Base-by-base conservation (phyloP, 2,113 vertebrate species). In the Symphodus melops region DNA sequence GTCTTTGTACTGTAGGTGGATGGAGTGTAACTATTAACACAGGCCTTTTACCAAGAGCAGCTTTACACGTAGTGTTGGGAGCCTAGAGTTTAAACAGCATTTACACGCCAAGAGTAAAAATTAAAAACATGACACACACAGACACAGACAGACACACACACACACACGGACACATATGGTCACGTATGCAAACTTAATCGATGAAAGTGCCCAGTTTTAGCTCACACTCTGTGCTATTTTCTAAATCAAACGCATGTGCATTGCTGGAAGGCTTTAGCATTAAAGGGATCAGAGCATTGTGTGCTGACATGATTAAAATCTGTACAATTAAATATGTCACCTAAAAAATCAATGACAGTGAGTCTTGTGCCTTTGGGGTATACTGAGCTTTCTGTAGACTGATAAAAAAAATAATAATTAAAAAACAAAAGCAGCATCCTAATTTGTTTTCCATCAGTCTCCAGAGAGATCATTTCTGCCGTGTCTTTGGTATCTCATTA, bases 221-320 rank as follows among this genome's bases (percentile, higher is more conserved):
- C 93, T 93, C 86, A 88, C 91, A 94, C 83, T 89, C 88, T 93
- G 92, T 95, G 93, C 94, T 93, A 94, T 92, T 94, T 83, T 52
- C 56, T 94, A 94, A 96, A 96, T 96, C 94, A 96, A 95, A 95
- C 95, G 94, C 93, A 94, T 95, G 93, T 82, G 60, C 94, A 91
- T 83, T 89, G 95, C 94, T 95, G 89, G 93, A 94, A 95, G 94
- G 94, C 95, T 95, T 94, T 93, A 94, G 90, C 95, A 94, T 96
- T 93, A 96, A 96, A 96, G 93, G 94, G 96, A 97, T 97, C 95
- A 82, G 87, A 94, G 89, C 92, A 93, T 89, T 89, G 91, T 95
- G 92, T 92, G 93, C 91, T 91, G 94, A 95, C 95, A 95, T 96
- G 95, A 96, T 97, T 97, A 96, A 96, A 97, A 97, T 96, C 95